Conservation (phyloP, 2,888 invertebrate species). For the Mycogona germanica region DNA sequence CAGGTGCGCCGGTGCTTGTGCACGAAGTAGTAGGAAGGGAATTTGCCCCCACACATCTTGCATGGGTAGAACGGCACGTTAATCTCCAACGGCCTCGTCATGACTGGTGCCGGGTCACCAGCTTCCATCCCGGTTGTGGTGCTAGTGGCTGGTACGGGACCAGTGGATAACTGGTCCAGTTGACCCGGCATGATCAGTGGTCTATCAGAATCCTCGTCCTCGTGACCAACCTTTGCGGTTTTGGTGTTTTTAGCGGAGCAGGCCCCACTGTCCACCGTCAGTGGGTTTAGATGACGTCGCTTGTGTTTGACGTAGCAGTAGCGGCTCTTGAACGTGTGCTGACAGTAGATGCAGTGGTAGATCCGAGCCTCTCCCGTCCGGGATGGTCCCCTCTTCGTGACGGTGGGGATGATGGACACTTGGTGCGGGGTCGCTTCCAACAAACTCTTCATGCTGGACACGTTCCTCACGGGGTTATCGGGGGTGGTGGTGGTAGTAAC, state of each 20-base stretch:
- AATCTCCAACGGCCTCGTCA: slow-evolving; percentile 45
- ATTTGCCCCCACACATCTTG: slow-evolving; percentile 82
- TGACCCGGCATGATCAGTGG: slow-evolving; percentile 8
- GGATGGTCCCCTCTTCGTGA: too few relatives aligned
- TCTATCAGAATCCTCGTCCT: slow-evolving; percentile 17
- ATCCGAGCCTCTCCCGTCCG: background rate
- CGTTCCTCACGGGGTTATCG: background rate
- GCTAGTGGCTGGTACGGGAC: too few relatives aligned
- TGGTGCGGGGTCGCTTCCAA: too few relatives aligned
- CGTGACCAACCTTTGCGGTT: slow-evolving; percentile 13
- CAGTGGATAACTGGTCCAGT: slow-evolving; percentile 1
- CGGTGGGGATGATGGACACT: too few relatives aligned
- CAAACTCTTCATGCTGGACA: too few relatives aligned
- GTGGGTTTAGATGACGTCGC: slow-evolving; percentile 51
- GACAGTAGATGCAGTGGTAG: slow-evolving; percentile 61
- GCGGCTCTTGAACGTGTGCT: slow-evolving; percentile 67
- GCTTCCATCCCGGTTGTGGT: too few relatives aligned
- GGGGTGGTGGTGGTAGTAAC: slow-evolving; percentile 4
- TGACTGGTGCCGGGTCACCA: background rate
- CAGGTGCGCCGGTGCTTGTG: slow-evolving; percentile 81
- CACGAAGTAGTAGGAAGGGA: slow-evolving; percentile 87
- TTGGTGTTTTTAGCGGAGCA: slow-evolving; percentile 14
- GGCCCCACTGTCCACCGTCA: slow-evolving; percentile 36
- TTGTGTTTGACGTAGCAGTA: slow-evolving; percentile 76
- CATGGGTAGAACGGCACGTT: slow-evolving; percentile 86